Percentiles rank a stretch among this genome's conserved stretches.
These are phyloP conservation scores for Dicrostonyx torquatus DNA, from an alignment of 2,797 vertebrate genomes.

Conservation along the genomic window DNA sequence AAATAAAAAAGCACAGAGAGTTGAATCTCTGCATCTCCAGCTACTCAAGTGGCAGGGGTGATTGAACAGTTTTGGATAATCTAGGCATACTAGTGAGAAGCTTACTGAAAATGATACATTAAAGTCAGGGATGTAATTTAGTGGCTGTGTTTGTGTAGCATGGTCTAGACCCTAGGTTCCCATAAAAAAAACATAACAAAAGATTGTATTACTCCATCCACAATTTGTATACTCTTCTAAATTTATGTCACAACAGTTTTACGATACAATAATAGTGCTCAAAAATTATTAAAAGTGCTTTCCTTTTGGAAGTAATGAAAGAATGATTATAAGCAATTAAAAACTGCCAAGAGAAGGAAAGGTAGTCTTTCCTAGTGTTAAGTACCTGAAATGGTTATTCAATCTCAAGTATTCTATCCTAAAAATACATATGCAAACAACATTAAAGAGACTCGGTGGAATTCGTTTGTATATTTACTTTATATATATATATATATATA, in stretches of 20 bases:
- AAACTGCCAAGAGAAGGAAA: neutral
- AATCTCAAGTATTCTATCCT: too few relatives aligned
- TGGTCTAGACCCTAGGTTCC: neutral
- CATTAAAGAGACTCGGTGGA: neutral
- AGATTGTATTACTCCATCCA: neutral
- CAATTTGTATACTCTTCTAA: neutral
- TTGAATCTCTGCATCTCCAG: neutral
- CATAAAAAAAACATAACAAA: neutral
- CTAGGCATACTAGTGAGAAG: neutral
- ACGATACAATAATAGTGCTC: neutral
- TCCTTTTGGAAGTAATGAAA: neutral
- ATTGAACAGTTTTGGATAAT: neutral
- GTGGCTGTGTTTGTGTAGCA: neutral
- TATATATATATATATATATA: neutral
- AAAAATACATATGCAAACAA: neutral
- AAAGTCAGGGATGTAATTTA: neutral
- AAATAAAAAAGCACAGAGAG: neutral
- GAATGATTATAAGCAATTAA: neutral
- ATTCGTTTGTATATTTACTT: neutral
- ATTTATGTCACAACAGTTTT: slow-evolving; percentile 24
- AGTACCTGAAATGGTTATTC: neutral
- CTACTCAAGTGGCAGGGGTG: neutral
- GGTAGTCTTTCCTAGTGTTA: neutral
- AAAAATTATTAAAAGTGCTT: neutral
- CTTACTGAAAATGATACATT: neutral